Evolutionary conservation across 2,888 invertebrate genomes (phyloP), one percentile per base, ranked within the genome.

Genomic region (Margaritifera margaritifera): DNA sequence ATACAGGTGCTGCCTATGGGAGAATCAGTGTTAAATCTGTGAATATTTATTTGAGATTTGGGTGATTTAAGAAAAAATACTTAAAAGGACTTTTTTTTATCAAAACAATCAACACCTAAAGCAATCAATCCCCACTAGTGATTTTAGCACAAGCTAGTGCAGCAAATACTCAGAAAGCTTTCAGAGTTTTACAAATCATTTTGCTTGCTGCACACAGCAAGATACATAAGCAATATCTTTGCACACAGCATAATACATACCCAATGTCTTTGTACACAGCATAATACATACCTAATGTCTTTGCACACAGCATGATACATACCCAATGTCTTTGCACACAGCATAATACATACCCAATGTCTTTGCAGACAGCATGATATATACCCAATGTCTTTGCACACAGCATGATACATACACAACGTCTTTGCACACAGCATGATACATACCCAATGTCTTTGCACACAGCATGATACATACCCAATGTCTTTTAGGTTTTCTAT

Each of bases 401-500:
- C 0, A 56, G 56, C n/a, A 22, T 56, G 8, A 56, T 56, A 55
- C 66, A 59, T 78, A 90, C 90, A 86, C 94, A 68, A 96, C 90
- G 69, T 92, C 92, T 57, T 93, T 90, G n/a, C n/a, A n/a, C n/a
- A n/a, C 0, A 56, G 56, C n/a, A 22, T 56, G 8, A 56, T 56
- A 55, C 66, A 59, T 78, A 90, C 90, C 86, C 94, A 68, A 96
- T 90, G 69, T 92, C 92, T 57, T 93, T 90, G n/a, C n/a, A n/a
- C n/a, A n/a, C 0, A 56, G 56, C n/a, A 22, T 56, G 8, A 56
- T 56, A 55, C 66, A 59, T 78, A 90, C 90, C 86, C 94, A 68
- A 96, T 90, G 69, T 92, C 92, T 57, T 93, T 90, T 78, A 96
- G 93, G 62, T 92, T 91, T 83, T 93, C 94, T 70, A 94, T 91